These are phyloP conservation scores for Megalops atlanticus DNA, from an alignment of 2,113 vertebrate genomes.

Conservation along the genomic window DNA sequence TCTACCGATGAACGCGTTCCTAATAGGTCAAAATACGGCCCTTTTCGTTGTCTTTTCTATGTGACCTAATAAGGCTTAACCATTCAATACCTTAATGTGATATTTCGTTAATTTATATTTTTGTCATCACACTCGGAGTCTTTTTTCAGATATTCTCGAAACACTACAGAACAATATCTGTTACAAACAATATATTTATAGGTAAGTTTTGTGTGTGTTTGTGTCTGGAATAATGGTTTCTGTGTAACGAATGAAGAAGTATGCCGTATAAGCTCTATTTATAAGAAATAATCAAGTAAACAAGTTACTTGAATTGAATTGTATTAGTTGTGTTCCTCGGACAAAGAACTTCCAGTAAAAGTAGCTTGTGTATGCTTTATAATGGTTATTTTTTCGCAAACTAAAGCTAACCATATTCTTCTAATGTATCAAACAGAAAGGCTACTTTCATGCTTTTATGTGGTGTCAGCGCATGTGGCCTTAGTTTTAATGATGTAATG, in stretches of 20 bases:
- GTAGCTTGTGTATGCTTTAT: conserved; percentile 41
- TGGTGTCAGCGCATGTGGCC: not conserved
- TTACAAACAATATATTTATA: not conserved
- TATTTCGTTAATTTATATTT: conserved; percentile 23
- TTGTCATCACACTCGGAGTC: not conserved
- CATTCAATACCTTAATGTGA: conserved; percentile 41
- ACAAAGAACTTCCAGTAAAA: conserved; percentile 29
- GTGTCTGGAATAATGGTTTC: conserved; percentile 42
- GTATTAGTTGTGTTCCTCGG: conserved; percentile 41
- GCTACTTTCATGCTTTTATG: conserved; percentile 2
- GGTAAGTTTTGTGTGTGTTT: not conserved
- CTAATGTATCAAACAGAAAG: not conserved
- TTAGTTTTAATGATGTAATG: not conserved
- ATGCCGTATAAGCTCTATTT: conserved; percentile 74
- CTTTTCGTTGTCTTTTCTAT: not conserved
- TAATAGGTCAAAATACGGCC: not conserved
- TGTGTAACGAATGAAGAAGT: conserved; percentile 70
- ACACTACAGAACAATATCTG: not conserved
- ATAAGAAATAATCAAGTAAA: conserved; percentile 45
- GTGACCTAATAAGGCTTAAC: not conserved
- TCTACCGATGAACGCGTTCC: too few relatives aligned
- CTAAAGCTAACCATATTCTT: not conserved
- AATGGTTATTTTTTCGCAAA: conserved; percentile 43
- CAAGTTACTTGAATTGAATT: conserved; percentile 35
- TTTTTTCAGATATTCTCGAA: not conserved